phyloP scores from a whole-genome alignment of 2,888 invertebrate species.

The Busseola fusca region DNA sequence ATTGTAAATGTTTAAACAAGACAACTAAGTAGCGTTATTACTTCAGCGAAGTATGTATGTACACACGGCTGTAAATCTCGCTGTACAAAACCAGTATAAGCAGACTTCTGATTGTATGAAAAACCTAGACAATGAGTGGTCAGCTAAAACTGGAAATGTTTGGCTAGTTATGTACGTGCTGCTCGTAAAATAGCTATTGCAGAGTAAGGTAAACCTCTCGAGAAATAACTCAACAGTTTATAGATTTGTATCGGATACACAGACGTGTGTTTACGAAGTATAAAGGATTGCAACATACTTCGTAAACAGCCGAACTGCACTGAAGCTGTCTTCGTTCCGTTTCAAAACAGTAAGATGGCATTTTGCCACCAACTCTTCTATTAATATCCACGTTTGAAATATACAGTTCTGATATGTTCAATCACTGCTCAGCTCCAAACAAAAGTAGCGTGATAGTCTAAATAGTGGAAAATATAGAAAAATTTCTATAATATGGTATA shows the following conservation, averaged over 20 bases:
- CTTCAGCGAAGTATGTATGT: neutral
- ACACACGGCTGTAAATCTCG: neutral
- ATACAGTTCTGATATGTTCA: conserved; percentile 6
- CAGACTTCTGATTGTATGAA: neutral
- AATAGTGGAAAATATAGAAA: neutral
- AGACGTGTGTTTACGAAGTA: conserved; percentile 27
- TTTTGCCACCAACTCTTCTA: conserved; percentile 45
- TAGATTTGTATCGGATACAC: conserved; percentile 22
- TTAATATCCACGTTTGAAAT: conserved; percentile 20
- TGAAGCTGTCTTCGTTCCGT: conserved; percentile 37
- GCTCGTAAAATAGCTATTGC: conserved; percentile 22
- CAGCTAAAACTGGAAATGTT: neutral
- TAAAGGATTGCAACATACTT: conserved; percentile 17
- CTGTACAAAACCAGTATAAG: neutral
- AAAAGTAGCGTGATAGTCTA: neutral
- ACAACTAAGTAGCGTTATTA: neutral
- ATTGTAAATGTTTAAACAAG: neutral
- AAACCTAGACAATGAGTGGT: neutral
- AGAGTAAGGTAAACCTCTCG: conserved; percentile 19
- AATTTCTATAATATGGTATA: neutral
- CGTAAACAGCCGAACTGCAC: conserved; percentile 32
- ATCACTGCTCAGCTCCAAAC: conserved; percentile 20
- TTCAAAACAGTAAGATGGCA: conserved; percentile 41
- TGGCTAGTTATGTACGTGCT: neutral
- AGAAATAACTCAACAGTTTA: conserved; percentile 22